phyloP scores from a whole-genome alignment of 2,888 invertebrate species.

The Mimachlamys varia region DNA sequence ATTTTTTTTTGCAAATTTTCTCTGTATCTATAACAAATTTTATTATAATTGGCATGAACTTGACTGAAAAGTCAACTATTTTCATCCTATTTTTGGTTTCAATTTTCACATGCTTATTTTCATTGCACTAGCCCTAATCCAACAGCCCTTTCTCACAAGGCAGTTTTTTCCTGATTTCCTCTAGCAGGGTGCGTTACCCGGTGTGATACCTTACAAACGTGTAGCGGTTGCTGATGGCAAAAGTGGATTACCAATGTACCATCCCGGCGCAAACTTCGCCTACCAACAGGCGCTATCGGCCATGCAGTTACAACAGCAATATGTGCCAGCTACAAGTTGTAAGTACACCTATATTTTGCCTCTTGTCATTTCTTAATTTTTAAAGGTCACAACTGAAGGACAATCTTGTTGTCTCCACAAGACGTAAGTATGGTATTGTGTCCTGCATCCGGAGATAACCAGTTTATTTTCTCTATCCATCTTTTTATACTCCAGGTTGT shows the following conservation, averaged over 20 bases:
- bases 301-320: conserved; percentile 76
- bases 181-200: conserved; percentile 58
- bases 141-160: background rate
- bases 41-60: conserved; percentile 17
- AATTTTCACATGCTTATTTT: conserved; percentile 37
- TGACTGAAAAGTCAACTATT: conserved; percentile 29
- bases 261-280: conserved; percentile 83
- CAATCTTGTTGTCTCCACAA: background rate
- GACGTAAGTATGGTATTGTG: conserved; percentile 9
- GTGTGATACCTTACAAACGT: conserved; percentile 89
- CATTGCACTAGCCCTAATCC: background rate
- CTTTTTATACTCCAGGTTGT: background rate
- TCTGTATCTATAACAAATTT: conserved; percentile 24
- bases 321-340: conserved; percentile 71
- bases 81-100: conserved; percentile 42
- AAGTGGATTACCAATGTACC: conserved; percentile 96
- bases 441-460: background rate
- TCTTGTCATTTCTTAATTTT: background rate
- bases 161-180: conserved; percentile 44
- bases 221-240: conserved; percentile 91
- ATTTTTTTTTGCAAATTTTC: conserved; percentile 12
- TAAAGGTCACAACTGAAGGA: background rate
- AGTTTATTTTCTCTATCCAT: background rate
- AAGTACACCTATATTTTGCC: background rate
- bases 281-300: conserved; percentile 95